Conservation (phyloP, 2,113 vertebrate genomes). For the Acrocephalus arundinaceus region DNA sequence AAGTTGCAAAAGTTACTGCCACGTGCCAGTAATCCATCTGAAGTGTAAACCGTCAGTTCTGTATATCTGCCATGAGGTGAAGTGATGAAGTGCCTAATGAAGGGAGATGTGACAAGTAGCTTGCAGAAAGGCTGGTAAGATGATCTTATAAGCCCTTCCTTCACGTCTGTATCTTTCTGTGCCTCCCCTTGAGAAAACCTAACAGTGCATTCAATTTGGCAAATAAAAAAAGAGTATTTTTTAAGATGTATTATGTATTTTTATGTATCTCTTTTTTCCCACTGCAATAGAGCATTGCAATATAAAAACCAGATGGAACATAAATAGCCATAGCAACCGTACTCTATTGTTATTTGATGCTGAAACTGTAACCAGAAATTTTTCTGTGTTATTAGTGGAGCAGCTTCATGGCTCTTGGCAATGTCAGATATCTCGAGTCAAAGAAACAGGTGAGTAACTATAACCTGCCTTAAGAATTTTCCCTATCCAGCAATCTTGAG, state of each 20-base stretch:
- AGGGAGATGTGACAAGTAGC: not conserved
- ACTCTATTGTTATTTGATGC: not conserved
- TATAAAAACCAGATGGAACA: not conserved
- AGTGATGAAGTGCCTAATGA: not conserved
- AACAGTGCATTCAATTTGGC: not conserved
- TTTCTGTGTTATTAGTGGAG: not conserved
- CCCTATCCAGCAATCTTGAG: not conserved
- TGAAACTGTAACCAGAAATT: not conserved
- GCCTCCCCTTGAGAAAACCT: not conserved
- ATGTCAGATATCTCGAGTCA: not conserved
- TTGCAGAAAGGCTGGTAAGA: not conserved
- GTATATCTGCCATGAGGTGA: not conserved
- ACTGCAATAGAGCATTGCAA: not conserved
- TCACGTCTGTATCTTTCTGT: not conserved
- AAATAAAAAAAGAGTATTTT: conserved; percentile 13
- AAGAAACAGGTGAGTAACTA: not conserved
- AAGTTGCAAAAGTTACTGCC: not conserved
- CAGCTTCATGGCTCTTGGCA: not conserved
- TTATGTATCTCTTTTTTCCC: not conserved
- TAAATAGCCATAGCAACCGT: not conserved
- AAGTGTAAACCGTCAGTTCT: not conserved
- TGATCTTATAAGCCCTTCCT: not conserved
- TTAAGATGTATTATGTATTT: not conserved
- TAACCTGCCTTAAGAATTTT: not conserved
- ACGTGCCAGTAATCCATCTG: not conserved